Base-by-base conservation (phyloP, 2,888 invertebrate species). In the Vesta saturnalis region DNA sequence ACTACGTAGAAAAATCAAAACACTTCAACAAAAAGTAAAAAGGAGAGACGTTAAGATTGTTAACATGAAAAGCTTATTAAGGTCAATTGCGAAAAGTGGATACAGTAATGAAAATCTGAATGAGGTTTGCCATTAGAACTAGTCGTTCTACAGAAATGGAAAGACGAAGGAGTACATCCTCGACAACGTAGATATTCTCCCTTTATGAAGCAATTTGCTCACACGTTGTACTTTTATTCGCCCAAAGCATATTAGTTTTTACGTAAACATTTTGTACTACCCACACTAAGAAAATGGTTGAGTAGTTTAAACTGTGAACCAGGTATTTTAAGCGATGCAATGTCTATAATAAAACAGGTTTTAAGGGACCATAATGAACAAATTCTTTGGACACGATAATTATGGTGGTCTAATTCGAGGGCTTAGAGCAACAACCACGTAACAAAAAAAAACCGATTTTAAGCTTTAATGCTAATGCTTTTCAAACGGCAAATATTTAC, bases 361-460 rank as follows among this genome's bases (percentile, higher is more conserved):
- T 23, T 43, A 43, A 56, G 63, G 63, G 22, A 63, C 23, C 12
- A 63, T 10, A 23, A 21, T 12, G 16, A 54, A 15, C 1, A 72
- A 57, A 61, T 71, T 19, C 55, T 15, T 30, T 19, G 73, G 73
- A 52, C 61, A 72, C 66, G 66, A 64, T 8, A 55, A 72, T 66
- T 65, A 71, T 64, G 69, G 72, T 16, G 65, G 60, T 14, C 19
- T 65, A 18, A n/a, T n/a, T n/a, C n/a, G n/a, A n/a, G n/a, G n/a
- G n/a, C n/a, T n/a, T n/a, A n/a, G n/a, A n/a, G n/a, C 14, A 14
- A 43, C 14, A 43, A 12, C 43, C 43, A 43, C 43, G n/a, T n/a
- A n/a, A n/a, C n/a, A n/a, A n/a, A n/a, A n/a, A n/a, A n/a, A n/a
- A n/a, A n/a, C n/a, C n/a, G n/a, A n/a, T n/a, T n/a, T n/a, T n/a